Evolutionary conservation across 2,113 vertebrate species (phyloP).

Genomic region (Dasyornis broadbenti): DNA sequence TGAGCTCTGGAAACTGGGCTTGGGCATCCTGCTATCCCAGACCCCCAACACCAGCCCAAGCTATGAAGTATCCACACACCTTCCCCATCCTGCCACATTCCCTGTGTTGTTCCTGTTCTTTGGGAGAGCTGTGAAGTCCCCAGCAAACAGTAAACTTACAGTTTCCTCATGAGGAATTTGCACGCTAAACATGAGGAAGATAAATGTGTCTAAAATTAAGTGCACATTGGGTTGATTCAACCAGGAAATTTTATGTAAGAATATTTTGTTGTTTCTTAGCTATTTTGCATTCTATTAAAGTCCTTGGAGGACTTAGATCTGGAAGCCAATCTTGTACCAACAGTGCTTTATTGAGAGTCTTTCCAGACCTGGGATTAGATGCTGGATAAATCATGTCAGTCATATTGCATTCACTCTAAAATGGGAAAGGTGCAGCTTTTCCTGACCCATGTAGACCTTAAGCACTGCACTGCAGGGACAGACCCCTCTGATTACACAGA

Average conservation of each 20-base stretch:
- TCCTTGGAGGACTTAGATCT: background rate
- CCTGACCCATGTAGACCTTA: background rate
- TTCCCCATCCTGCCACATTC: background rate
- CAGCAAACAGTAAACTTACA: background rate
- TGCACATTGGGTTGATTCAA: background rate
- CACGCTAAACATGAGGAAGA: background rate
- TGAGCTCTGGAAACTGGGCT: background rate
- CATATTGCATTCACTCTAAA: background rate
- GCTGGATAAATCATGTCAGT: background rate
- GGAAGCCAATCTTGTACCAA: background rate
- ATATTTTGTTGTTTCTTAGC: background rate
- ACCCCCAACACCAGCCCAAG: rapidly evolving
- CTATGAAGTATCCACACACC: background rate
- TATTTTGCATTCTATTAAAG: background rate
- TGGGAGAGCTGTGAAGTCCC: background rate
- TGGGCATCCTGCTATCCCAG: background rate
- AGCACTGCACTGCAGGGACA: background rate
- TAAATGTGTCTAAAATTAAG: background rate
- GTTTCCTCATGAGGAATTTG: background rate
- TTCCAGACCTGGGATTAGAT: background rate
- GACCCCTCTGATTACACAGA: background rate
- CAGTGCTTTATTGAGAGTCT: background rate
- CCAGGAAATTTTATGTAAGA: background rate
- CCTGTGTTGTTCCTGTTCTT: background rate
- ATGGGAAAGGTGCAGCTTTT: background rate